phyloP scores from a whole-genome alignment of 1,140 invertebrate genomes.

The Philotrypesis tridentata region DNA sequence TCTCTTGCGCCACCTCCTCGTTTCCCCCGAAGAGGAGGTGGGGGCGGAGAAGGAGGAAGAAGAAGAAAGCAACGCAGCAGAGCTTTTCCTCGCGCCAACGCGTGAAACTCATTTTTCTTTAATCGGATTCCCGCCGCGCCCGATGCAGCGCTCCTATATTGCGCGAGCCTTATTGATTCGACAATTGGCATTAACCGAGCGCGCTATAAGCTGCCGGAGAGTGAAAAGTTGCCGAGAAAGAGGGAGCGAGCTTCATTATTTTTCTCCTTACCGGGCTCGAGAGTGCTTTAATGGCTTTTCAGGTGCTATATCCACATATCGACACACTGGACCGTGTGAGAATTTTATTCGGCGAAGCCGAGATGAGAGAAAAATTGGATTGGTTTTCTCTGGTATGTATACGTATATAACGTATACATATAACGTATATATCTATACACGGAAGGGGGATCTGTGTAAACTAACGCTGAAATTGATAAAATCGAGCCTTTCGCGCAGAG shows the following conservation, averaged over 20 bases:
- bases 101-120: slow-evolving; percentile 34
- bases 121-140: slow-evolving; percentile 9
- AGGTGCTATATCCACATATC: not conserved
- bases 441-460: not conserved
- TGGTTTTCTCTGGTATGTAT: not conserved
- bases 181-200: not conserved
- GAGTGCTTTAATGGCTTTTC: not conserved
- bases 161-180: not conserved
- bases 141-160: not conserved
- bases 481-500: not conserved
- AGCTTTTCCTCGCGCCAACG: not conserved
- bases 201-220: not conserved
- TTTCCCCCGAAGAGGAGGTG: not conserved
- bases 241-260: not conserved
- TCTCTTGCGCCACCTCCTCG: slow-evolving; percentile 6
- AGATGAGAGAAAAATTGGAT: not conserved
- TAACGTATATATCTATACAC: not conserved
- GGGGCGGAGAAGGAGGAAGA: too few species aligned
- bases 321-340: not conserved
- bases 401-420: not conserved
- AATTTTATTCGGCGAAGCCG: not conserved
- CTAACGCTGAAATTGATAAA: not conserved
- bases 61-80: not conserved
- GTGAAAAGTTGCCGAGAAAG: not conserved
- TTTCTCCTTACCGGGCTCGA: not conserved